Evolutionary conservation across 2,113 vertebrate genomes (phyloP).

Genomic region (Silurus meridionalis): DNA sequence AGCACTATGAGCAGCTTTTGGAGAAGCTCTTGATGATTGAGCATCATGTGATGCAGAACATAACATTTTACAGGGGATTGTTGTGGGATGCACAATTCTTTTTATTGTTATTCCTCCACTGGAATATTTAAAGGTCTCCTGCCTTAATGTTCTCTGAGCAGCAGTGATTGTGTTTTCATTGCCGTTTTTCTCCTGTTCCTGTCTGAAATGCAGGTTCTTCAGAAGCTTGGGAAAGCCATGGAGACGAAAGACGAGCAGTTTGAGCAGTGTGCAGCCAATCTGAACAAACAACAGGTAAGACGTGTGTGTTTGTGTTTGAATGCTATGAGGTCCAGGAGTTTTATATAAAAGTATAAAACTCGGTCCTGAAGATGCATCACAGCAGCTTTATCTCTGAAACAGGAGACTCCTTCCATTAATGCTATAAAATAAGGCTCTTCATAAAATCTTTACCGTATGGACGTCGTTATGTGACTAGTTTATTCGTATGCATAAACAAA

Average conservation of each 20-base stretch:
- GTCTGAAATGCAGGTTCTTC: slow-evolving; percentile 78
- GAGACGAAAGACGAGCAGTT: slow-evolving; percentile 97
- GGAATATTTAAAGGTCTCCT: neutral
- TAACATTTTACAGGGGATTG: neutral
- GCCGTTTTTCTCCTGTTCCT: neutral
- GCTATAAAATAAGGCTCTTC: neutral
- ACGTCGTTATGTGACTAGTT: neutral
- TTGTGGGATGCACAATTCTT: neutral
- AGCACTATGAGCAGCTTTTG: neutral
- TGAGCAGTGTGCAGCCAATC: slow-evolving; percentile 82
- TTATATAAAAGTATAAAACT: neutral
- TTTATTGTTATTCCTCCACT: no score
- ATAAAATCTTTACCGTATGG: neutral
- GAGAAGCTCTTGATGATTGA: neutral
- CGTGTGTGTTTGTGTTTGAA: neutral
- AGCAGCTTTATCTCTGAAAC: neutral
- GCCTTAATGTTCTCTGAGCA: neutral
- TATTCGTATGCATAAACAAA: neutral
- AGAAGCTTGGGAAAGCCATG: slow-evolving; percentile 94
- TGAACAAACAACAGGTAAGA: slow-evolving; percentile 92
- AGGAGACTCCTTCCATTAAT: neutral
- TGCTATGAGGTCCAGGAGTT: neutral
- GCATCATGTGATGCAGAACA: neutral
- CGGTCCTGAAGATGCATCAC: neutral
- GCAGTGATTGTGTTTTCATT: neutral